Percentiles rank a stretch among this genome's conserved stretches.
These are phyloP conservation scores for Hylia prasina DNA, from an alignment of 2,113 vertebrate genomes.

Conservation along the genomic window DNA sequence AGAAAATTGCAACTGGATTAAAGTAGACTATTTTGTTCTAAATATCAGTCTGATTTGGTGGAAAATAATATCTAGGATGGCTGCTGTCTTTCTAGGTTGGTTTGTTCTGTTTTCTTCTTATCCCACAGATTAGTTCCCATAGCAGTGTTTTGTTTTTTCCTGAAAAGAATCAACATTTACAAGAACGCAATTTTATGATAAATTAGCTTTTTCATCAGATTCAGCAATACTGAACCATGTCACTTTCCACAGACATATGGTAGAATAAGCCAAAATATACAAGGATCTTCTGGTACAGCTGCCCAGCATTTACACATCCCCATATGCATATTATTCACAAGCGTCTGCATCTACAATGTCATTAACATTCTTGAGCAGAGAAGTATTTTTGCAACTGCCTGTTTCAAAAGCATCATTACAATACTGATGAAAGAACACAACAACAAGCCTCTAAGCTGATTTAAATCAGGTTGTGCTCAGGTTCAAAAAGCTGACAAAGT, in stretches of 20 bases:
- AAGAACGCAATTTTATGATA: not conserved
- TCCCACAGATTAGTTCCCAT: not conserved
- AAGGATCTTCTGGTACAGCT: not conserved
- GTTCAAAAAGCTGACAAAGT: not conserved
- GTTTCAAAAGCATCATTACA: not conserved
- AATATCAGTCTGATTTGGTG: not conserved
- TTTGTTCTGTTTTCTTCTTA: not conserved
- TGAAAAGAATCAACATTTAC: not conserved
- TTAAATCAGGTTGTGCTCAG: not conserved
- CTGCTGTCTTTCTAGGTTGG: not conserved
- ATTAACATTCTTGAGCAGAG: not conserved
- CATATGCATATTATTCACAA: not conserved
- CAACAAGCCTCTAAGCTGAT: not conserved
- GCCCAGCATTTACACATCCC: not conserved
- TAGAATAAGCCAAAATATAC: not conserved
- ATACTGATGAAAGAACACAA: not conserved
- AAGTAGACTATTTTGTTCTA: not conserved
- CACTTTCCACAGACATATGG: not conserved
- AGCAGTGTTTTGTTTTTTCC: not conserved
- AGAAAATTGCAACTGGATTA: slow-evolving; percentile 3
- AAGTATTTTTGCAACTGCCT: not conserved
- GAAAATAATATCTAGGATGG: not conserved
- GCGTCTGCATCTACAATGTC: not conserved
- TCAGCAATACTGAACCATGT: not conserved
- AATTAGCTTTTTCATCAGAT: not conserved